These are phyloP conservation scores for Macropodus opercularis DNA, from an alignment of 2,797 vertebrate species.

Conservation along the genomic window DNA sequence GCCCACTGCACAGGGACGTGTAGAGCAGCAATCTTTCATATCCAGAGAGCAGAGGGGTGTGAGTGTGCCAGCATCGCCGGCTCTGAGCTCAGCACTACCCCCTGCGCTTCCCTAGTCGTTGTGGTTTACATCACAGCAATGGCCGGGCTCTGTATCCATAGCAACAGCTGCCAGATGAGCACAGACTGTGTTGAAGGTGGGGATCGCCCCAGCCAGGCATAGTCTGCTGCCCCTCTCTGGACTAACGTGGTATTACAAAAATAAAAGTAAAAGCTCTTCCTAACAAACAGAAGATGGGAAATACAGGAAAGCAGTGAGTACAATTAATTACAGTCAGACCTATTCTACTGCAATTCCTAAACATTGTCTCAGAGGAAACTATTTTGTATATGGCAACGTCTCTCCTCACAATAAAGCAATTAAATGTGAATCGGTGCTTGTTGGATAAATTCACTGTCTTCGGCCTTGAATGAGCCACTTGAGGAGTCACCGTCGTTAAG, in stretches of 20 bases:
- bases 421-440: slow-evolving; percentile 7
- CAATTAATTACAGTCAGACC: background rate
- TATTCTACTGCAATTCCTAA: no score
- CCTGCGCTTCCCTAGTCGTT: slow-evolving; percentile 62
- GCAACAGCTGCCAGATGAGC: slow-evolving; percentile 77
- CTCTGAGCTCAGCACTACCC: slow-evolving; percentile 77
- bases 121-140: slow-evolving; percentile 68
- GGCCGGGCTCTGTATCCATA: slow-evolving; percentile 75
- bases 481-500: background rate
- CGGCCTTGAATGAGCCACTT: background rate
- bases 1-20: slow-evolving; percentile 13
- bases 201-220: slow-evolving; percentile 34
- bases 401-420: background rate
- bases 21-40: slow-evolving; percentile 6
- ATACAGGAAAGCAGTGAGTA: background rate
- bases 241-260: slow-evolving; percentile 61
- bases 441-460: slow-evolving; percentile 10
- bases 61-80: slow-evolving; percentile 32
- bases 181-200: slow-evolving; percentile 34
- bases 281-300: background rate
- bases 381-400: no score
- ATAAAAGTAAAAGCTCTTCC: slow-evolving; percentile 35
- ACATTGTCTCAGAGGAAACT: no score
- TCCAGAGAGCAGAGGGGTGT: slow-evolving; percentile 25
- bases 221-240: slow-evolving; percentile 79